Base-by-base conservation (phyloP, 2,888 invertebrate genomes). In the Agrotis puta region DNA sequence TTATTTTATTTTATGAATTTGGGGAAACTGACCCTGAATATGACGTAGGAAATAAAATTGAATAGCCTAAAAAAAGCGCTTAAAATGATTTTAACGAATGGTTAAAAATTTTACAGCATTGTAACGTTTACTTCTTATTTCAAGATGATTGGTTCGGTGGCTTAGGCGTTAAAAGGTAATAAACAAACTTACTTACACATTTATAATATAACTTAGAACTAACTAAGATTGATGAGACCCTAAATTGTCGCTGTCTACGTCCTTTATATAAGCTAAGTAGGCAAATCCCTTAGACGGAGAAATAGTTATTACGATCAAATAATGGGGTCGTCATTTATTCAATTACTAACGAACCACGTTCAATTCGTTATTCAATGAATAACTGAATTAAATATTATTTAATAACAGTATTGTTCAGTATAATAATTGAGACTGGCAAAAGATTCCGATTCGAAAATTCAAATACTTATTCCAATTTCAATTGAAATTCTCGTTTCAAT, bases 321-420 rank as follows among this genome's bases (percentile, higher is more conserved):
- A 47, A 43, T 71, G 20, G n/a, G 22, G 7, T 74, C 33, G 14
- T n/a, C 9, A 64, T 56, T 64, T 74, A 64, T 56, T 74, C 27
- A 74, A 13, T 22, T 11, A 39, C 16, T 27, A 56, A 48, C 39
- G 43, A 68, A 56, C 47, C 18, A 48, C 14, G 9, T 18, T 48
- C 18, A 18, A n/a, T 64, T 64, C 9, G 6, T 9, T 16, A 50
- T 72, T 2, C 22, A 45, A 72, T 33, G 20, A 64, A 56, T 56
- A 14, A 48, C 33, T 7, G n/a, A 50, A 43, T 45, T n/a, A 22
- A 33, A 56, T 63, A 27, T 24, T 43, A 22, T 48, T 45, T 1
- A 13, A 43, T 56, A 43, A 22, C 16, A 27, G 6, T 20, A 61
- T 54, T 33, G 27, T 74, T 43, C 18, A 75, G 0, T 14, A 16